Evolutionary conservation across 2,888 invertebrate species (phyloP), one percentile per base, ranked within the genome.

Genomic region (Tenthredo amoena): DNA sequence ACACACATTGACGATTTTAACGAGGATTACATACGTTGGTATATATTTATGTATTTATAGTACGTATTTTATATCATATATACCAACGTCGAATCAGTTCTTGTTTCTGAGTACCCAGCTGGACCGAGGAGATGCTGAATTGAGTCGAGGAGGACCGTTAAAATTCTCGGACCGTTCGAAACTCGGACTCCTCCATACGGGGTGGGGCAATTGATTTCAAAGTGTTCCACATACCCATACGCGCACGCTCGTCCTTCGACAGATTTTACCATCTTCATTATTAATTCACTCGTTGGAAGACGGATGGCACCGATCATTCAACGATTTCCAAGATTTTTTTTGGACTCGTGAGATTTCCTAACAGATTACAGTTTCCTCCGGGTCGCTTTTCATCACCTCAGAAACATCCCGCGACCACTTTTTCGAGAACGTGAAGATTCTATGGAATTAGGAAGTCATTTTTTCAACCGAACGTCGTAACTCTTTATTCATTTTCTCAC

Each of bases 161-260:
- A 77, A 34, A 50, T 77, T 77, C 31, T 77, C 43, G 18, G 50
- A 77, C 76, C 76, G 50, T 77, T 77, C 50, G 76, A 77, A 31
- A 77, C 34, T 50, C 15, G 40, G 50, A 5, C 10, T 18, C 15
- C 7, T 7, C 1, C 72, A 6, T 1, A 7, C n/a, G 50, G 50
- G n/a, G n/a, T 50, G 50, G 40, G 43, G 12, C 40, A 40, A 72
- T 21, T 21, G 43, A 72, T 43, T 72, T 72, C 10, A 37, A 31
- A 4, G 18, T 21, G 65, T 21, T 31, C 65, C 65, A 65, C 26
- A 65, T 31, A 9, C 68, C 40, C 0, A 40, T 7, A 40, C 40
- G 40, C 6, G 15, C 50, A 4, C 18, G 50, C 2, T 50, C 18
- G 15, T 18, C 50, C 50, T 50, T 18, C 15, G 18, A 18, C 12